A percentile compares a stretch with the other conserved stretches of the same genome.
Evolutionary conservation across 2,888 invertebrate genomes (phyloP).

Genomic region (Dasypolia templi): DNA sequence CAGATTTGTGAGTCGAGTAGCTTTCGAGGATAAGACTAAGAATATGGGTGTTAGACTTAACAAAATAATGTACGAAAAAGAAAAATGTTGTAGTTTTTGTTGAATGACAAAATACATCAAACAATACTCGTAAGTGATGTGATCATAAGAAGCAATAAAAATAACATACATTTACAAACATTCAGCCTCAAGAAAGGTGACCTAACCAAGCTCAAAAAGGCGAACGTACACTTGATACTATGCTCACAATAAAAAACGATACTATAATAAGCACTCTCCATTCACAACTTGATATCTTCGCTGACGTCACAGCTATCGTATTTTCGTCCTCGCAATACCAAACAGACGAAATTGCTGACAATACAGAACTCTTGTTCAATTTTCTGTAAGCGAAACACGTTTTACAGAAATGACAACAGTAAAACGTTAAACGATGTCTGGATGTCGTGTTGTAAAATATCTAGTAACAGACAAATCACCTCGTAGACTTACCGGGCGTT

Average conservation of each 20-base stretch:
- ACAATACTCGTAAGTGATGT: no score
- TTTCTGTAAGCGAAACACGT: constrained; percentile 75
- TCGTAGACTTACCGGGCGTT: constrained; percentile 35
- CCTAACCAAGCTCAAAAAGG: constrained; percentile 30
- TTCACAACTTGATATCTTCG: constrained; percentile 57
- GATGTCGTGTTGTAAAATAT: constrained; percentile 68
- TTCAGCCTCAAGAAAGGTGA: constrained; percentile 29
- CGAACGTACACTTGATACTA: constrained; percentile 48
- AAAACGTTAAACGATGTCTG: constrained; percentile 70
- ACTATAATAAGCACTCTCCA: constrained; percentile 58
- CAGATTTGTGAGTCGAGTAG: no score
- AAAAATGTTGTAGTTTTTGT: not conserved
- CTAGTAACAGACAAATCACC: constrained; percentile 64
- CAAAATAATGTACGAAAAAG: not conserved
- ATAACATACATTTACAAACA: constrained; percentile 13
- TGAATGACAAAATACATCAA: not conserved
- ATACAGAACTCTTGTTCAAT: constrained; percentile 62
- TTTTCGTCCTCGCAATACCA: constrained; percentile 50
- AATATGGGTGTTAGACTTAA: no score
- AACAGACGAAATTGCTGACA: constrained; percentile 62
- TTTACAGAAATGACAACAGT: constrained; percentile 74
- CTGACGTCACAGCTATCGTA: constrained; percentile 60
- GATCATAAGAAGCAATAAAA: constrained; percentile 19
- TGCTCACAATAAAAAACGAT: constrained; percentile 45
- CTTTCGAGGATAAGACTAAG: no score